Conservation (phyloP, 2,797 vertebrate genomes). For the Myotis findleyi region DNA sequence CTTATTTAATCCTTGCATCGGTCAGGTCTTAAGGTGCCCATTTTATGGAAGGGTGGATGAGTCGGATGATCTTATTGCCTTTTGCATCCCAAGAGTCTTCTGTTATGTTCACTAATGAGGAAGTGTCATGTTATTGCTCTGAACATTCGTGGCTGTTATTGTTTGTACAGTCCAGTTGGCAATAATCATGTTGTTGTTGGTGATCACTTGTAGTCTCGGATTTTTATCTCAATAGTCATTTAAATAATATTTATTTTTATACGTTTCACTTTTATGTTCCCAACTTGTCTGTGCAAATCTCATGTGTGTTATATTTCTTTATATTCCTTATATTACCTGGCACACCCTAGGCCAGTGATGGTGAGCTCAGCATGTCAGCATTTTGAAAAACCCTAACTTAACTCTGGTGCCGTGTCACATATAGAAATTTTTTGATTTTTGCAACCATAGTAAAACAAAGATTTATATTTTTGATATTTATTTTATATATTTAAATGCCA, state of each 20-base stretch:
- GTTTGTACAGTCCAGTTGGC: background rate
- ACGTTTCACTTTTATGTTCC: background rate
- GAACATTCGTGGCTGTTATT: background rate
- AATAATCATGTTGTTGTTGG: background rate
- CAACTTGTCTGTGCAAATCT: background rate
- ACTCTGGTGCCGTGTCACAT: no score
- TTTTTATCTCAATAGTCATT: conserved; percentile 41
- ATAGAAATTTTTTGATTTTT: no score
- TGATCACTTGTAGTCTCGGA: background rate
- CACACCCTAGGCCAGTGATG: no score
- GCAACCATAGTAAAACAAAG: no score
- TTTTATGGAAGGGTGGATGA: background rate
- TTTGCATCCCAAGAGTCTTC: background rate
- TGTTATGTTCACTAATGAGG: background rate
- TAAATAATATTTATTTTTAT: conserved; percentile 26
- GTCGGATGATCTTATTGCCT: background rate
- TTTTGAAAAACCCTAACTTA: no score
- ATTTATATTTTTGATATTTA: no score
- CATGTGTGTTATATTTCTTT: background rate
- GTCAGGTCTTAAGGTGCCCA: background rate
- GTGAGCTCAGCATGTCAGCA: no score
- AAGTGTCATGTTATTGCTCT: background rate
- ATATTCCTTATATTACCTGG: background rate
- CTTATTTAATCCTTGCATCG: background rate
- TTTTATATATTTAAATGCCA: no score